A percentile compares a stretch with the other conserved stretches of the same genome.
These are phyloP conservation scores for Nycteola revayana DNA, from an alignment of 2,888 invertebrate genomes.

Conservation along the genomic window DNA sequence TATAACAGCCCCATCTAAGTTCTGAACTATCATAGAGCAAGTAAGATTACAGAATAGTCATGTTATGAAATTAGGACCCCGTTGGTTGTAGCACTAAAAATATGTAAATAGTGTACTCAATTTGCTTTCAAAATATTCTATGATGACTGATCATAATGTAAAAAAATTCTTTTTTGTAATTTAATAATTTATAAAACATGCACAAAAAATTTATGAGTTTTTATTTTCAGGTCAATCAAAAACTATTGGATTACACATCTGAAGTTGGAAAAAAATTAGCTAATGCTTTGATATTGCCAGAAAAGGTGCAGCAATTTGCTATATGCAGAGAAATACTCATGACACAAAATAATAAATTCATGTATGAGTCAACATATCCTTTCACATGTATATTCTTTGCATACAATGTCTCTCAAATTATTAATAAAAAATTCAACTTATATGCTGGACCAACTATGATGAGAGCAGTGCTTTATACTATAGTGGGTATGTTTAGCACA, in stretches of 20 bases:
- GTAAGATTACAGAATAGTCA: no score
- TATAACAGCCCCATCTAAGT: no score
- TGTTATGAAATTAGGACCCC: no score
- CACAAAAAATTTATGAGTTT: no score
- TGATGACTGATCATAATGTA: no score
- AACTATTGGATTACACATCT: constrained; percentile 84
- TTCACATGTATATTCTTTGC: constrained; percentile 67
- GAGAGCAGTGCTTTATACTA: constrained; percentile 72
- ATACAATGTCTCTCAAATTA: constrained; percentile 72
- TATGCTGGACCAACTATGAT: constrained; percentile 75
- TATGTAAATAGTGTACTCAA: no score
- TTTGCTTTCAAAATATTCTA: no score
- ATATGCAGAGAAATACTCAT: constrained; percentile 88
- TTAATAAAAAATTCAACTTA: constrained; percentile 81
- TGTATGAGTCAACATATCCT: constrained; percentile 80
- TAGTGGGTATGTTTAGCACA: constrained; percentile 80
- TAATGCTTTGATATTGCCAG: constrained; percentile 86
- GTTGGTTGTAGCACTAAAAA: no score
- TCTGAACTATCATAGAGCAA: no score
- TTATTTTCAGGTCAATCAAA: constrained; percentile 79
- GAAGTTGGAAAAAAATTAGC: constrained; percentile 83
- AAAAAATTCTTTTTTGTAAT: no score
- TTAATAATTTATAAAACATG: no score
- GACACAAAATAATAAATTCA: constrained; percentile 81
- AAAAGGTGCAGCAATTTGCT: constrained; percentile 90